phyloP scores from a whole-genome alignment of 2,797 vertebrate genomes.

The Austrolebias charrua region DNA sequence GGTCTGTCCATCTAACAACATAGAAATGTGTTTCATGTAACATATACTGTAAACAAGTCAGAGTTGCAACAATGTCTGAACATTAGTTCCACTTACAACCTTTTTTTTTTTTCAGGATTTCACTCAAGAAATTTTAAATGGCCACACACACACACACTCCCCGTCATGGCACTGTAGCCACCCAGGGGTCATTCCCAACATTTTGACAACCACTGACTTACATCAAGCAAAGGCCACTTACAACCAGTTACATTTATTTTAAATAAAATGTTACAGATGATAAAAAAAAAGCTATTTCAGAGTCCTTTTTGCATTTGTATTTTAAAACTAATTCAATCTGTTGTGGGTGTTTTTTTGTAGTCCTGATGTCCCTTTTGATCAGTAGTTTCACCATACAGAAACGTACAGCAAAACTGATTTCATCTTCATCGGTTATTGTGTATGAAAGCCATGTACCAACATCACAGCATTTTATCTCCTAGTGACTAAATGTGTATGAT shows the following conservation, averaged over 20 bases:
- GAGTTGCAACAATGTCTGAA: too few relatives aligned
- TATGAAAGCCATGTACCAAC: neutral
- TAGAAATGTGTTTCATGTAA: too few relatives aligned
- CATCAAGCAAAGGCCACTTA: slow-evolving; percentile 11
- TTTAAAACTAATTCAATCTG: neutral
- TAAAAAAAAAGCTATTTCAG: neutral
- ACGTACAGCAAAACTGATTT: neutral
- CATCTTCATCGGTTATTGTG: slow-evolving; percentile 7
- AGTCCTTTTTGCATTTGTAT: neutral
- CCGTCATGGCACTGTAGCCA: too few relatives aligned
- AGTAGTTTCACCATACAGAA: slow-evolving; percentile 13
- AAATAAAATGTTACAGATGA: slow-evolving; percentile 5
- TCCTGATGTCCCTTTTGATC: slow-evolving; percentile 1
- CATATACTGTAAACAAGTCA: too few relatives aligned
- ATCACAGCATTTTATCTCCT: slow-evolving; percentile 9
- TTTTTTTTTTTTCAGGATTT: too few relatives aligned
- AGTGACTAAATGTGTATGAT: neutral
- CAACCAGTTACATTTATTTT: neutral
- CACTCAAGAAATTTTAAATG: too few relatives aligned
- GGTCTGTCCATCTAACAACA: too few relatives aligned
- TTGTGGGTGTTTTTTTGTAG: neutral
- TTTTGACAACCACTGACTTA: neutral
- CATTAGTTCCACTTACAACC: too few relatives aligned
- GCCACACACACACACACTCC: too few relatives aligned
- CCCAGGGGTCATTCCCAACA: too few relatives aligned